Percentiles rank a stretch among this genome's conserved stretches.
Evolutionary conservation across 2,113 vertebrate genomes (phyloP).

Genomic region (Corythoichthys haematopterus): DNA sequence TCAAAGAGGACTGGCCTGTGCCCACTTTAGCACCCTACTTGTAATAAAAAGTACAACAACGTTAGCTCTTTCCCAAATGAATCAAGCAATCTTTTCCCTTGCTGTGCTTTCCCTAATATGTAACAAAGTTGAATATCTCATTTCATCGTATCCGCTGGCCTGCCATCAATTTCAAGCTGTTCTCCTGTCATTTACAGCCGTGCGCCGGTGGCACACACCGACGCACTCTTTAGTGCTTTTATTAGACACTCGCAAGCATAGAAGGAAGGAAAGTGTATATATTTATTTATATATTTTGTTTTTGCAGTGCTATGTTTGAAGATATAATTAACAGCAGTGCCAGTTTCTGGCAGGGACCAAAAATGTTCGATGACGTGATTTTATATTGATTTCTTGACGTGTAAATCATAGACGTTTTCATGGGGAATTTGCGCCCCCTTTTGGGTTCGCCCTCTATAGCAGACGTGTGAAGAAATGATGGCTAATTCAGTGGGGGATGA

Average conservation of each 20-base stretch:
- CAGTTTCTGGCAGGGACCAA: too few relatives aligned
- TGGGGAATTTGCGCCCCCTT: too few relatives aligned
- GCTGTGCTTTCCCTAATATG: constrained; percentile 10
- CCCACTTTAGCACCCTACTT: constrained; percentile 37
- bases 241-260: constrained; percentile 9
- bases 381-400: too few relatives aligned
- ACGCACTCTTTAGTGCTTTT: constrained; percentile 25
- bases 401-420: too few relatives aligned
- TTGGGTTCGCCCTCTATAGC: too few relatives aligned
- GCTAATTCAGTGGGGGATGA: too few relatives aligned
- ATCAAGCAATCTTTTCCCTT: constrained; percentile 29
- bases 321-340: too few relatives aligned
- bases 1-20: not conserved
- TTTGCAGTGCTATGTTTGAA: too few relatives aligned
- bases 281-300: too few relatives aligned
- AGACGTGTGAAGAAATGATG: too few relatives aligned
- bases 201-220: constrained; percentile 9
- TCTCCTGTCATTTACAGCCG: constrained; percentile 49
- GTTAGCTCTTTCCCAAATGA: constrained; percentile 43
- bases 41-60: constrained; percentile 34
- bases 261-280: not conserved
- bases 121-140: constrained; percentile 41
- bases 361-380: too few relatives aligned
- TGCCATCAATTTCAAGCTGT: constrained; percentile 56
- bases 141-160: constrained; percentile 51